phyloP scores from a whole-genome alignment of 2,797 vertebrate species.

The Chelidonichthys spinosus region DNA sequence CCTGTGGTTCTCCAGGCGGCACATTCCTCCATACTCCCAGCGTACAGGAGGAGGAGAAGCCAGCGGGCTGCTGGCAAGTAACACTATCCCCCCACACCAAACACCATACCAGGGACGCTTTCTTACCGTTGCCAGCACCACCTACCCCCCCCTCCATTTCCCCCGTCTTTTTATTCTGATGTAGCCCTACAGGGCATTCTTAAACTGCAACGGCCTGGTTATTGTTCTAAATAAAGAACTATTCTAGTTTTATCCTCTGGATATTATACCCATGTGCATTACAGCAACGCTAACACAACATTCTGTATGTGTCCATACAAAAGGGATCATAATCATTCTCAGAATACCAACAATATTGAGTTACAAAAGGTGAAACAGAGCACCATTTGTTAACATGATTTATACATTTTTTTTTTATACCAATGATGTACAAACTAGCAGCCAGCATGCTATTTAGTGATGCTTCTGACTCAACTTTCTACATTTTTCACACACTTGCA shows the following conservation, averaged over 20 bases:
- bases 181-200: conserved; percentile 24
- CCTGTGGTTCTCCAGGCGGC: conserved; percentile 68
- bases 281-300: background rate
- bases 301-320: background rate
- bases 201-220: conserved; percentile 14
- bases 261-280: background rate
- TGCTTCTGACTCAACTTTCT: background rate
- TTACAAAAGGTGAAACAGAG: background rate
- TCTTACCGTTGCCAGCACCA: conserved; percentile 61
- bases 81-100: conserved; percentile 70
- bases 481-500: conserved; percentile 3
- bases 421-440: background rate
- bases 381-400: background rate
- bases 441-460: background rate
- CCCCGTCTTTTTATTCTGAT: conserved; percentile 46
- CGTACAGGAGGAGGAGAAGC: conserved; percentile 66
- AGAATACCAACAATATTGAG: too few species aligned
- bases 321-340: background rate
- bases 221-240: conserved; percentile 19
- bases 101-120: conserved; percentile 68
- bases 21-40: conserved; percentile 74
- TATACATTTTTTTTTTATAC: background rate
- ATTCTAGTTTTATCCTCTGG: background rate
- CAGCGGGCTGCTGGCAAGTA: conserved; percentile 75
- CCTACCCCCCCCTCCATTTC: conserved; percentile 28